Conservation (phyloP, 2,113 vertebrate genomes). For the Embiotoca jacksoni region DNA sequence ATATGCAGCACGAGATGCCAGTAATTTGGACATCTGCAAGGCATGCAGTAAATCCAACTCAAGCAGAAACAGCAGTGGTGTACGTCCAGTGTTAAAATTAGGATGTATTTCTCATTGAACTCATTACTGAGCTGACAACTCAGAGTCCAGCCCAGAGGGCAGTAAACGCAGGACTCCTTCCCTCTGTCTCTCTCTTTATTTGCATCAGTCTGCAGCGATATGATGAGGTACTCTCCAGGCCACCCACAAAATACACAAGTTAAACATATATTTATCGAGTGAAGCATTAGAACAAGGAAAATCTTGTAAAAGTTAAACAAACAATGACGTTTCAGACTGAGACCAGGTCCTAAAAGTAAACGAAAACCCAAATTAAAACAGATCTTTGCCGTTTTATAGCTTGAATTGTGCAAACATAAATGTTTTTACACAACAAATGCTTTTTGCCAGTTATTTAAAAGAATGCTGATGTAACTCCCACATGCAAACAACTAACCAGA, state of each 20-base stretch:
- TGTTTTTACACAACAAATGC: no score
- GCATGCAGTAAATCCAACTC: neutral
- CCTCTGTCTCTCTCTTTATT: neutral
- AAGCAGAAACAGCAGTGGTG: neutral
- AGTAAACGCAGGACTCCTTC: neutral
- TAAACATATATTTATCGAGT: no score
- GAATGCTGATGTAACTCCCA: no score
- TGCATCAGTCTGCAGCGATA: neutral
- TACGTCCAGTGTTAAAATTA: neutral
- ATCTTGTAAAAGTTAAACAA: no score
- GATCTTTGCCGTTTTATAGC: no score
- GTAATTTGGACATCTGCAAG: neutral
- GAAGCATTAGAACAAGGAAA: no score
- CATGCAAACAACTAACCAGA: no score
- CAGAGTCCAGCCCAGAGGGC: neutral
- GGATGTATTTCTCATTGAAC: conserved; percentile 12
- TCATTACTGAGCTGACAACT: neutral
- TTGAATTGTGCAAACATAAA: no score
- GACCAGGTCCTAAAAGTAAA: no score
- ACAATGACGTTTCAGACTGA: no score
- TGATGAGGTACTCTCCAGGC: neutral
- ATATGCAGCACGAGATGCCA: neutral
- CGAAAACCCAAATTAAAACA: no score
- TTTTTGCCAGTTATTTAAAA: no score
- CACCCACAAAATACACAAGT: neutral